These are phyloP conservation scores for Crax fasciolata DNA, from an alignment of 2,797 vertebrate genomes.

Conservation along the genomic window DNA sequence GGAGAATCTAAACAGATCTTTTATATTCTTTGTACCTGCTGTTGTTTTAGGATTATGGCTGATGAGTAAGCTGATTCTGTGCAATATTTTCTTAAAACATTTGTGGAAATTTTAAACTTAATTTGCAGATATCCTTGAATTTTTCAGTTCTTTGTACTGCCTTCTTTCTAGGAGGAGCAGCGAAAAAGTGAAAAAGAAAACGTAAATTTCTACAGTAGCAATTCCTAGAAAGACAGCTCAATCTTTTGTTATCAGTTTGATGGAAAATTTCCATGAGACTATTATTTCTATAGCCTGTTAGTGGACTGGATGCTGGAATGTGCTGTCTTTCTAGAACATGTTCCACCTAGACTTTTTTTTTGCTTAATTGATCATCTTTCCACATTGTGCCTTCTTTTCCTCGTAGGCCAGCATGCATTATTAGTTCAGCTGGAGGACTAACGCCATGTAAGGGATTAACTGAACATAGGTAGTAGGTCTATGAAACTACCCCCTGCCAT, in stretches of 20 bases:
- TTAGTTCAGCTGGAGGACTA: not conserved
- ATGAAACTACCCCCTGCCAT: not conserved
- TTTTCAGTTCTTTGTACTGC: not conserved
- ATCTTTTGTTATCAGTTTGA: not conserved
- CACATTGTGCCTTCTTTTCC: not conserved
- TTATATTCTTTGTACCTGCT: not conserved
- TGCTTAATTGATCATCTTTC: not conserved
- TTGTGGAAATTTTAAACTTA: not conserved
- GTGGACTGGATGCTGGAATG: not conserved
- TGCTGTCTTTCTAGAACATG: not conserved
- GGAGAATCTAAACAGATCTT: not conserved
- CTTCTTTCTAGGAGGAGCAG: not conserved
- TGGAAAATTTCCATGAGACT: not conserved
- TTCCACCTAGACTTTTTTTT: not conserved
- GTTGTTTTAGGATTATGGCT: not conserved
- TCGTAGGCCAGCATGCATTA: too few species aligned
- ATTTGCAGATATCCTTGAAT: not conserved
- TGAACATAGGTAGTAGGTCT: not conserved
- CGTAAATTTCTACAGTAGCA: fast-evolving
- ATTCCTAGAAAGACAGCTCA: not conserved
- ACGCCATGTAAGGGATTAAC: not conserved
- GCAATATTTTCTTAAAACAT: not conserved
- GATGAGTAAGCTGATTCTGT: not conserved
- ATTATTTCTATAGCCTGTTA: not conserved
- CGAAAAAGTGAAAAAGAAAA: not conserved